Percentiles rank a stretch among this genome's conserved stretches.
Evolutionary conservation across 2,113 vertebrate genomes (phyloP).

Genomic region (Shinisaurus crocodilurus): DNA sequence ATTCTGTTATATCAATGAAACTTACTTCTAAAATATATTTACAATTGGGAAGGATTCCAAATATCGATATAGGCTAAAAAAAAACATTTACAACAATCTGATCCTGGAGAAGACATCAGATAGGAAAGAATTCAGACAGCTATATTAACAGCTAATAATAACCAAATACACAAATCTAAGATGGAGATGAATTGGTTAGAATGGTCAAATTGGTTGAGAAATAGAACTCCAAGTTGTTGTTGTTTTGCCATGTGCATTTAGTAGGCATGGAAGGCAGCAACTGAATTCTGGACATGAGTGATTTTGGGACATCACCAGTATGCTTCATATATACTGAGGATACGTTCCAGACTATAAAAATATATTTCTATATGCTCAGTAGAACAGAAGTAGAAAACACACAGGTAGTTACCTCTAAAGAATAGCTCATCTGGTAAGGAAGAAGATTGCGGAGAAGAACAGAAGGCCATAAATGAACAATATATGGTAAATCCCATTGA

Average conservation of each 20-base stretch:
- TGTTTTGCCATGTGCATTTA: not conserved
- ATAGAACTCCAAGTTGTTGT: not conserved
- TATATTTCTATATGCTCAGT: not conserved
- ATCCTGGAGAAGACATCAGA: not conserved
- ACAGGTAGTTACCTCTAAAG: slow-evolving; percentile 76
- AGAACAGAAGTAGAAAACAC: not conserved
- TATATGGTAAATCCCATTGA: slow-evolving; percentile 89
- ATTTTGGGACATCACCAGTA: not conserved
- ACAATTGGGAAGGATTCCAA: not conserved
- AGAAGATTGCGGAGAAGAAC: slow-evolving; percentile 91
- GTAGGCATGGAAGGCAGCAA: not conserved
- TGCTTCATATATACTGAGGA: not conserved
- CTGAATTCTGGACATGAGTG: not conserved
- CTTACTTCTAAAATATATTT: not conserved
- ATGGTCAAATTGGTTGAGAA: not conserved
- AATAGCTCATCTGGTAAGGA: slow-evolving; percentile 90
- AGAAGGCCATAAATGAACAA: slow-evolving; percentile 94
- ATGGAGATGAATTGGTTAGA: not conserved
- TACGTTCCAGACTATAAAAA: not conserved
- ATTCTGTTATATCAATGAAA: not conserved
- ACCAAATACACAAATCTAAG: not conserved
- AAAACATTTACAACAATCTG: not conserved
- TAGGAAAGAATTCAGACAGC: too few relatives aligned
- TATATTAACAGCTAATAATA: not conserved
- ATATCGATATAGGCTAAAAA: not conserved